Base-by-base conservation (phyloP, 2,888 invertebrate species). In the Polymixis flavicincta region DNA sequence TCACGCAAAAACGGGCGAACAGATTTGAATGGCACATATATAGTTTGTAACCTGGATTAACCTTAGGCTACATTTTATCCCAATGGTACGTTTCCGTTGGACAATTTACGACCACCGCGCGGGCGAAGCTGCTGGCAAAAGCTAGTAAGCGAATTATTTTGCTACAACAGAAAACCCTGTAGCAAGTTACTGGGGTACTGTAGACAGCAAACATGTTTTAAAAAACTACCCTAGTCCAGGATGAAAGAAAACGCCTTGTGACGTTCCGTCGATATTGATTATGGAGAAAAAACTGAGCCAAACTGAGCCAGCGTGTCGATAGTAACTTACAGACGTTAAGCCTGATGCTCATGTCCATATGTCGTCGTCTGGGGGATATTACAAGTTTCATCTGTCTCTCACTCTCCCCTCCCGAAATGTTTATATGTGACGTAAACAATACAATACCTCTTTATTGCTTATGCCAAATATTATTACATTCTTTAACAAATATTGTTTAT, bases 281-380 rank as follows among this genome's bases (percentile, higher is more conserved):
- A 73, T 61, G 68, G 48, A 60, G 63, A 61, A 83, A 71, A 77
- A 76, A 82, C 63, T 64, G 68, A 70, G 71, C 19, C n/a, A 77
- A 76, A 82, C 63, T 64, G 68, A 70, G 71, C 19, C n/a, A 32
- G 61, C 84, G 63, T 84, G 78, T 78, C 66, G 76, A 71, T 73
- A 84, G 59, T 84, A 74, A 78, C 66, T 75, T 66, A 74, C 67
- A 77, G 74, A 54, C 69, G 54, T 64, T 71, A 77, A 77, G 59
- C 74, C 68, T 64, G 61, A 70, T 74, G 71, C 72, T 77, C 74
- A 80, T 81, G 71, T 71, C 73, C 72, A 74, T 77, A 73, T 37
- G 74, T 74, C 45, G 77, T 59, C 71, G 60, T 77, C 71, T 75
- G 60, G 60, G 57, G 63, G 55, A 63, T 81, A 78, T 85, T 78